phyloP scores from a whole-genome alignment of 2,113 vertebrate species.

The Holacanthus passer region DNA sequence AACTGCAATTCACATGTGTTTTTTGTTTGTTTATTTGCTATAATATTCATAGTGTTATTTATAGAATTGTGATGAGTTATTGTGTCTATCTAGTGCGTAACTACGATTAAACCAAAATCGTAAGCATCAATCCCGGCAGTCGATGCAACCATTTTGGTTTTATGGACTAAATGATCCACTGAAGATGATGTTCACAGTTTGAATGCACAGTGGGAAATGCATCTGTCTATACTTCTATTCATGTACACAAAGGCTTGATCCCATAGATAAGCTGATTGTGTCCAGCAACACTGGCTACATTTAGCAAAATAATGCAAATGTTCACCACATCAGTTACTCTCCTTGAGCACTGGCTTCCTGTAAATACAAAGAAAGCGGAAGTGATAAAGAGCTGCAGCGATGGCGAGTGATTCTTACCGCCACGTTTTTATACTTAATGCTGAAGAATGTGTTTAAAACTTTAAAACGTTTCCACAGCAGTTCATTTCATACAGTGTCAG shows the following conservation, averaged over 20 bases:
- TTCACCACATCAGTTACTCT: not conserved
- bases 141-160: not conserved
- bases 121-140: not conserved
- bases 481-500: not conserved
- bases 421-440: not conserved
- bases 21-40: not conserved
- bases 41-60: slow-evolving; percentile 7
- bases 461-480: not conserved
- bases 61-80: not conserved
- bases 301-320: not conserved
- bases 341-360: not conserved
- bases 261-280: not conserved
- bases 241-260: not conserved
- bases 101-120: not conserved
- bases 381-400: not conserved
- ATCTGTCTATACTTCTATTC: not conserved
- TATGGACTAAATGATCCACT: not conserved
- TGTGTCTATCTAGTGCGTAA: not conserved
- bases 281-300: not conserved
- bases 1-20: not conserved
- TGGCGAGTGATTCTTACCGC: not conserved
- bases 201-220: not conserved
- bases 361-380: slow-evolving; percentile 10
- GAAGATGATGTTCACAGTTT: not conserved
- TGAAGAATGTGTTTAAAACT: not conserved